These are phyloP conservation scores for Rosalia funebris DNA, from an alignment of 2,888 invertebrate genomes.

Conservation along the genomic window DNA sequence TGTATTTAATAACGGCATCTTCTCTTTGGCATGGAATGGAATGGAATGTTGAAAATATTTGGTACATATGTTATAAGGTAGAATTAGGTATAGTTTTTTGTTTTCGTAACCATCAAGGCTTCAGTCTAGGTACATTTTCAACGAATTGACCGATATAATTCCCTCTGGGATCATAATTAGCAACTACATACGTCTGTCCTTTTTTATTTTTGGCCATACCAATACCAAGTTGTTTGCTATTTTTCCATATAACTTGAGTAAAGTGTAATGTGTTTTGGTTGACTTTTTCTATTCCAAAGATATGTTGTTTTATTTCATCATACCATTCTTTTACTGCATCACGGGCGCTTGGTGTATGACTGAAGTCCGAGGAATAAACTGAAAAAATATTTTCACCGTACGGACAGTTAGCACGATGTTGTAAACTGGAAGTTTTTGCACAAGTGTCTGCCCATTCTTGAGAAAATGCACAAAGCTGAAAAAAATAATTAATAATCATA, in stretches of 20 bases:
- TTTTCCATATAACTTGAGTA: constrained; percentile 77
- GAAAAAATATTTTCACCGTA: constrained; percentile 73
- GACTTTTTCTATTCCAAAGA: constrained; percentile 69
- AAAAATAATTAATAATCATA: constrained; percentile 36
- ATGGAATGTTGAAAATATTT: constrained; percentile 12
- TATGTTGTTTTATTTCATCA: constrained; percentile 68
- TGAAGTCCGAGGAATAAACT: constrained; percentile 68
- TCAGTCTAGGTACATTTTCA: constrained; percentile 73
- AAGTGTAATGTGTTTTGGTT: constrained; percentile 59
- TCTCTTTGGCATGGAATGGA: constrained; percentile 26
- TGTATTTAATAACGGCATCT: no score
- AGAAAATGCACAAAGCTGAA: constrained; percentile 70
- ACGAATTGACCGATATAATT: constrained; percentile 79
- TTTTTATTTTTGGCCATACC: constrained; percentile 77
- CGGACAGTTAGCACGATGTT: constrained; percentile 72
- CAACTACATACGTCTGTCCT: constrained; percentile 85
- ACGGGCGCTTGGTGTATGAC: constrained; percentile 65
- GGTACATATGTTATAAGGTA: constrained; percentile 30
- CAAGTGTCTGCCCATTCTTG: constrained; percentile 79
- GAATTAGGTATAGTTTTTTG: constrained; percentile 35
- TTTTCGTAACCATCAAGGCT: constrained; percentile 48
- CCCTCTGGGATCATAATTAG: constrained; percentile 85
- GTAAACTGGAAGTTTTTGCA: constrained; percentile 72
- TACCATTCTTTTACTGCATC: constrained; percentile 71
- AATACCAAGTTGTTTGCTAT: constrained; percentile 75